These are phyloP conservation scores for Lycaena phlaeas DNA, from an alignment of 2,888 invertebrate species.

Conservation along the genomic window DNA sequence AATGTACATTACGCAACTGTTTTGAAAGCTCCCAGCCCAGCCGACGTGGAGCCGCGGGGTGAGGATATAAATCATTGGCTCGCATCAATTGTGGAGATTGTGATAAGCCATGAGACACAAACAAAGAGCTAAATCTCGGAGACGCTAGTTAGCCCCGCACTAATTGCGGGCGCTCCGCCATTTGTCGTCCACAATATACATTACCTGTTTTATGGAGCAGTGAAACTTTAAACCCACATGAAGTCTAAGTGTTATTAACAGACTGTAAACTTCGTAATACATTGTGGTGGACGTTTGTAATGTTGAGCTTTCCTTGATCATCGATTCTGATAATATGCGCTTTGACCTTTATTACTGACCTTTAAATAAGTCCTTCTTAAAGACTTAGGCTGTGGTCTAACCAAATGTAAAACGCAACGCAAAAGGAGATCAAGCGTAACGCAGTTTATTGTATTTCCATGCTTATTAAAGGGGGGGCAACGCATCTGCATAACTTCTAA, in stretches of 20 bases:
- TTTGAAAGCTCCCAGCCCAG: slow-evolving; percentile 1
- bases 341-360: too few species aligned
- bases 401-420: too few species aligned
- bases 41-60: neutral
- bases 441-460: too few species aligned
- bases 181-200: neutral
- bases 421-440: too few species aligned
- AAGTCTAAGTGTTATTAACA: neutral
- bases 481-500: too few species aligned
- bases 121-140: slow-evolving; percentile 7
- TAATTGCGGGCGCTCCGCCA: neutral
- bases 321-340: too few species aligned
- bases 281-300: neutral
- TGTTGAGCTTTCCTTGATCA: too few species aligned
- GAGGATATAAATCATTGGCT: slow-evolving; percentile 11
- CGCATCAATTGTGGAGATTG: slow-evolving; percentile 7
- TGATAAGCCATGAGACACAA: slow-evolving; percentile 2
- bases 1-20: slow-evolving; percentile 4
- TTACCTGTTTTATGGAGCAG: slow-evolving; percentile 1
- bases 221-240: neutral
- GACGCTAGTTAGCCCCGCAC: neutral
- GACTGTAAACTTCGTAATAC: neutral
- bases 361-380: too few species aligned
- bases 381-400: too few species aligned
- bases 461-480: too few species aligned